phyloP scores from a whole-genome alignment of 1,140 invertebrate species.

The Leguminivora glycinivorella region DNA sequence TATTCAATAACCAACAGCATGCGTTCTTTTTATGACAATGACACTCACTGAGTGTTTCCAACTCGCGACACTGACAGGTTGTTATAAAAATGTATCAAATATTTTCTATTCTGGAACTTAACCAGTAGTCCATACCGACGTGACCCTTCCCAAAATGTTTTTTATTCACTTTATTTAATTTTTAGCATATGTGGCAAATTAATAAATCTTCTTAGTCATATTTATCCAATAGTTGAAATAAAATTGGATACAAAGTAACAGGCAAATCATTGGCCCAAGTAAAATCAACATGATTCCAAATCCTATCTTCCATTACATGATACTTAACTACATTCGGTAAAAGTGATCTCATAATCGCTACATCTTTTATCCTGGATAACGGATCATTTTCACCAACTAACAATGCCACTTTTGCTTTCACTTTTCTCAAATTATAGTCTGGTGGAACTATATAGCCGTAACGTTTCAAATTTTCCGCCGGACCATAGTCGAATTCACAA shows the following conservation, averaged over 20 bases:
- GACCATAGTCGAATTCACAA: constrained; percentile 15
- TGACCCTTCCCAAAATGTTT: too few species aligned
- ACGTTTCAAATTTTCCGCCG: neutral
- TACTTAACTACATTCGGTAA: constrained; percentile 11
- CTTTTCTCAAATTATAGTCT: neutral
- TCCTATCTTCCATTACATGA: neutral
- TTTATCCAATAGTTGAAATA: constrained; percentile 8
- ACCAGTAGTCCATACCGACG: too few species aligned
- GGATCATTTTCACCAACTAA: neutral
- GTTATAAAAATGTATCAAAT: too few species aligned
- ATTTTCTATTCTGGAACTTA: too few species aligned
- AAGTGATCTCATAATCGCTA: neutral
- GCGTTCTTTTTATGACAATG: too few species aligned
- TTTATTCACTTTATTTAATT: neutral
- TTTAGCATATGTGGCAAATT: neutral
- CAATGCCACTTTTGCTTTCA: neutral
- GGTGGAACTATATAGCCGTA: constrained; percentile 5
- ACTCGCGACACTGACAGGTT: too few species aligned
- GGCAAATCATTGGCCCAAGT: constrained; percentile 15
- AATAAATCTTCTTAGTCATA: neutral
- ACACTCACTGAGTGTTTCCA: too few species aligned
- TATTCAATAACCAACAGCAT: too few species aligned
- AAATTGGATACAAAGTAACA: neutral
- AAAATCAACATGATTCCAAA: constrained; percentile 8
- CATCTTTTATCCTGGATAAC: neutral